These are phyloP conservation scores for Xanthorhoe designata DNA, from an alignment of 2,888 invertebrate genomes.

Conservation along the genomic window DNA sequence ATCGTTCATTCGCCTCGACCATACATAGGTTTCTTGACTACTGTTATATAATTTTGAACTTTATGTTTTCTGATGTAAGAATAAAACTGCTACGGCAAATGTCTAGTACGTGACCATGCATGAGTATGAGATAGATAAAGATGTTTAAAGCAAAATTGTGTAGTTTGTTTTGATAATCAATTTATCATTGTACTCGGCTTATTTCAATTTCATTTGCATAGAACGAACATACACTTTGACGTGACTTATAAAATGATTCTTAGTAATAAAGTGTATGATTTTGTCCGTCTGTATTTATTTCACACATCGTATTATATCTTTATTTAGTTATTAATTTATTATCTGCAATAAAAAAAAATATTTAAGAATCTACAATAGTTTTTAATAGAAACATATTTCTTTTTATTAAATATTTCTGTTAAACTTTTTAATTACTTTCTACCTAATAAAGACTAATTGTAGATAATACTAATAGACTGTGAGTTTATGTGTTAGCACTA, in stretches of 20 bases:
- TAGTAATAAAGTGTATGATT: not conserved
- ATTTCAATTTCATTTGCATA: constrained; percentile 28
- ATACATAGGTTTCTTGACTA: constrained; percentile 49
- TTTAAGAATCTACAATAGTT: no score
- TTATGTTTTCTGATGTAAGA: constrained; percentile 26
- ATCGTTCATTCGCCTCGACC: constrained; percentile 67
- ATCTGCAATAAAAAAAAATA: no score
- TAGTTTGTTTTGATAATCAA: constrained; percentile 50
- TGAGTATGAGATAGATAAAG: constrained; percentile 53
- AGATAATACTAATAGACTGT: no score
- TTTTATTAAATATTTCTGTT: no score
- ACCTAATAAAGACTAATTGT: no score
- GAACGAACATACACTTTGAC: constrained; percentile 25
- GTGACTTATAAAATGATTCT: not conserved
- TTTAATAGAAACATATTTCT: no score
- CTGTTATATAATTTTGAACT: constrained; percentile 37
- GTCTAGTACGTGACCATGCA: constrained; percentile 53
- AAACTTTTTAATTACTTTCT: no score
- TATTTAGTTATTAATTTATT: no score
- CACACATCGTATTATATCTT: not conserved
- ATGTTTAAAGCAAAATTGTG: constrained; percentile 50
- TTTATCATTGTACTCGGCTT: constrained; percentile 26
- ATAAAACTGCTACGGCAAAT: constrained; percentile 30
- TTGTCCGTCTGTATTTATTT: not conserved
- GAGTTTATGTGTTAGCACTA: no score